Evolutionary conservation across 2,888 invertebrate species (phyloP), one percentile per base, ranked within the genome.

Genomic region (Pilophorus perplexus): DNA sequence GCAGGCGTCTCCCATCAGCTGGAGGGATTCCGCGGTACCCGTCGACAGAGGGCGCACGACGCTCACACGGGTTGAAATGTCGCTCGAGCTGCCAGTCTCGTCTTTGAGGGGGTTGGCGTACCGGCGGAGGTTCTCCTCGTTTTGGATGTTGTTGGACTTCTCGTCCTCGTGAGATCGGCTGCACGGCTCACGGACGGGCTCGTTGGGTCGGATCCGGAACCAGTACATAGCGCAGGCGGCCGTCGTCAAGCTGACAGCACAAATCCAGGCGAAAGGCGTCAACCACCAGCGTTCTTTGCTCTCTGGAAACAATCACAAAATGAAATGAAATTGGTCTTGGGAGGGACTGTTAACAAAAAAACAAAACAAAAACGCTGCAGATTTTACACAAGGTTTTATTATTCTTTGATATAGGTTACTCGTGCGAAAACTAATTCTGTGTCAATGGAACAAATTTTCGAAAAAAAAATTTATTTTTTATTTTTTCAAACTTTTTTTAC

Each of bases 101-200:
- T 83, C 84, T 74, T 88, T 88, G 67, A 90, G 79, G 3, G 90
- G 89, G 78, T 90, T 90, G 48, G 87, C 85, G 78, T 89, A 90
- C 71, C 91, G 83, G 60, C 92, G 83, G 67, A 93, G 80, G 76
- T 92, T 93, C 78, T 93, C 93, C 76, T 92, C 91, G 77, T 92
- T 93, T 78, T 93, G 93, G 67, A 91, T 78, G 77, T 93, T 93
- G 77, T 93, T 93, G 2, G 92, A 89, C 76, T 92, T 92, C 75
- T 92, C 91, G 75, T 91, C 90, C 75, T 90, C 89, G 74, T 87
- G 85, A 74, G 71, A 72, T 20, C 72, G 66, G n/a, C 69, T 66
- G 37, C 71, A 69, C 2, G 69, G 46, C 25, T 70, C 68, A 6
- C 64, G 52, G 6, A 76, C 28, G 80, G 80, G 68, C 81, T 74